phyloP scores from a whole-genome alignment of 2,113 vertebrate species.

The Ptilonorhynchus violaceus region DNA sequence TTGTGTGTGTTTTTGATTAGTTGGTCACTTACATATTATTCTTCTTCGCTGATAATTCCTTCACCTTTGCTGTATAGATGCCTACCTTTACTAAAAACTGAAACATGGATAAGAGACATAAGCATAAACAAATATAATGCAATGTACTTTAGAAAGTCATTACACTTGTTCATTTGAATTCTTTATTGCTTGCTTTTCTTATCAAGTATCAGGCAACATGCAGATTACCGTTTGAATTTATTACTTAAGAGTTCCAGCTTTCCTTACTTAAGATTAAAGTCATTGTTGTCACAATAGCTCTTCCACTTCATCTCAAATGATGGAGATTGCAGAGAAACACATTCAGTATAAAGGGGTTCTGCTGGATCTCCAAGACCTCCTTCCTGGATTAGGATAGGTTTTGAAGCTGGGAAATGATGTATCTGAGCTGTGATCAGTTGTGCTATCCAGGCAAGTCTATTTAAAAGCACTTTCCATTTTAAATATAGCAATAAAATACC shows the following conservation, averaged over 20 bases:
- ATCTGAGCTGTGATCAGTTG: constrained; percentile 68
- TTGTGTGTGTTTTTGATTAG: constrained; percentile 22
- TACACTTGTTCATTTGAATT: constrained; percentile 51
- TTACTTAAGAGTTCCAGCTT: constrained; percentile 37
- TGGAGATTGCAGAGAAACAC: neutral
- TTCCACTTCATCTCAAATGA: constrained; percentile 45
- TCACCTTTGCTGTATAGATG: constrained; percentile 19
- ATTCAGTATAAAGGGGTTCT: constrained; percentile 38
- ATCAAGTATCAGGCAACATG: constrained; percentile 49
- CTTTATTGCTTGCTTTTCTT: constrained; percentile 69
- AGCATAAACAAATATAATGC: constrained; percentile 42
- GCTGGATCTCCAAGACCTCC: constrained; percentile 47
- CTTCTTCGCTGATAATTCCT: neutral
- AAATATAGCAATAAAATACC: constrained; percentile 82
- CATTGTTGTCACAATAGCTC: constrained; percentile 54
- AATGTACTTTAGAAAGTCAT: constrained; percentile 26
- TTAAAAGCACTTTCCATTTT: constrained; percentile 83
- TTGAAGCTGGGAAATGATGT: constrained; percentile 71
- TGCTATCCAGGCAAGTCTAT: constrained; percentile 72
- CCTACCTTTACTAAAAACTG: neutral
- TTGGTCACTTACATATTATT: neutral
- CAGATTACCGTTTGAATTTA: constrained; percentile 63
- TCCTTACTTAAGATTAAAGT: constrained; percentile 62
- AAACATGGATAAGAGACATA: constrained; percentile 15
- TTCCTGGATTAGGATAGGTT: constrained; percentile 42